Base-by-base conservation (phyloP, 2,113 vertebrate genomes). In the Equus quagga region DNA sequence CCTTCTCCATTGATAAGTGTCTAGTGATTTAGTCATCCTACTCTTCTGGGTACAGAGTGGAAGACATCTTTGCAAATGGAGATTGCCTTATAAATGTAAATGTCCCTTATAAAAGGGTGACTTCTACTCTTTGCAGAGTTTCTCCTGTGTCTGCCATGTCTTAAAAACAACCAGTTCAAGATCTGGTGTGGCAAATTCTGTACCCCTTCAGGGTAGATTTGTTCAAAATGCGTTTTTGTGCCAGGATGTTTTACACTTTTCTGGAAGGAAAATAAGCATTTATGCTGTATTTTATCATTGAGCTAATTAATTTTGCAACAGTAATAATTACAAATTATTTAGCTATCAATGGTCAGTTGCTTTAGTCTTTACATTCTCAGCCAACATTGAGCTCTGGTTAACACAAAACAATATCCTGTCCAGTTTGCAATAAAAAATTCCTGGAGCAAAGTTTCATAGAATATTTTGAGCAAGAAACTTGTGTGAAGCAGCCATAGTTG, bases 231-330 rank as follows among this genome's bases (percentile, higher is more conserved):
- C 44, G 2, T 23, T n/a, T 90, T 72, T 51, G 11, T 78, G 9
- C 14, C 51, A 46, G 15, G 6, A 18, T 23, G 1, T 28, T 83
- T 96, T 93, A 62, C 8, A 31, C 15, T 17, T 92, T 93, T 86
- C 51, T 69, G 19, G 54, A 81, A 85, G 24, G 26, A 69, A 81
- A 84, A 33, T 3, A 33, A 86, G 8, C 49, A 9, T 67, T 89
- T 86, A 94, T 36, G 6, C 5, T n/a, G 51, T 88, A 41, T 18
- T 67, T 58, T 95, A 12, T 46, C 12, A 60, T 67, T 36, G 10
- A 84, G n/a, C 33, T 96, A 64, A 65, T 94, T 91, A 54, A 82
- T 72, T 91, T 67, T 79, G 17, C 51, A 82, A 13, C 6, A 79
- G n/a, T 58, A 72, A 80, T 81, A 73, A 36, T 17, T 89, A 5